phyloP scores from a whole-genome alignment of 2,797 vertebrate species.

The Danio albolineatus region DNA sequence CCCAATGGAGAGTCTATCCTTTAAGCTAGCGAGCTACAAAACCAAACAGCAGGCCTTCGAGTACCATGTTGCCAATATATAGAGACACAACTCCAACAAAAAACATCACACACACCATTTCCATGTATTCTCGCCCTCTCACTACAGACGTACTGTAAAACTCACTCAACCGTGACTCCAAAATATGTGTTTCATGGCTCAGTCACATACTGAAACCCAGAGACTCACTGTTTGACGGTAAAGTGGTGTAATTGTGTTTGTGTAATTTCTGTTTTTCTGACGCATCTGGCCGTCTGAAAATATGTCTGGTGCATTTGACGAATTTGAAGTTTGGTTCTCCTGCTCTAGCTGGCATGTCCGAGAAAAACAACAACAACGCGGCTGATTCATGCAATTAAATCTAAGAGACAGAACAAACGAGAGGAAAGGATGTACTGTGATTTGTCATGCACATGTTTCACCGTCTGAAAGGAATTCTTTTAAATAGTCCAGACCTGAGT shows the following conservation, averaged over 20 bases:
- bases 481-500: constrained; percentile 37
- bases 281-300: constrained; percentile 37
- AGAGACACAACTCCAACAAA: constrained; percentile 1
- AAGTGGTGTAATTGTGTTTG: constrained; percentile 3
- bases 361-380: constrained; percentile 42
- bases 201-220: not conserved
- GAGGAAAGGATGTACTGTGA: not conserved
- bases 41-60: not conserved
- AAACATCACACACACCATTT: constrained; percentile 7
- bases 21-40: too few species aligned
- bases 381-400: constrained; percentile 12
- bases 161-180: not conserved
- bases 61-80: not conserved
- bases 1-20: too few species aligned
- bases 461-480: constrained; percentile 9
- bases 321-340: constrained; percentile 9
- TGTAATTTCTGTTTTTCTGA: constrained; percentile 33
- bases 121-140: constrained; percentile 6
- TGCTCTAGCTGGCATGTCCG: constrained; percentile 25
- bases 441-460: constrained; percentile 11
- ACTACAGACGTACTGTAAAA: constrained; percentile 20
- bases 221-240: not conserved
- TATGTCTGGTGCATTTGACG: constrained; percentile 24
- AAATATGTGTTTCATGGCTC: constrained; percentile 2
- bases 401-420: not conserved